phyloP scores from a whole-genome alignment of 2,888 invertebrate species.

The Mythimna albipuncta region DNA sequence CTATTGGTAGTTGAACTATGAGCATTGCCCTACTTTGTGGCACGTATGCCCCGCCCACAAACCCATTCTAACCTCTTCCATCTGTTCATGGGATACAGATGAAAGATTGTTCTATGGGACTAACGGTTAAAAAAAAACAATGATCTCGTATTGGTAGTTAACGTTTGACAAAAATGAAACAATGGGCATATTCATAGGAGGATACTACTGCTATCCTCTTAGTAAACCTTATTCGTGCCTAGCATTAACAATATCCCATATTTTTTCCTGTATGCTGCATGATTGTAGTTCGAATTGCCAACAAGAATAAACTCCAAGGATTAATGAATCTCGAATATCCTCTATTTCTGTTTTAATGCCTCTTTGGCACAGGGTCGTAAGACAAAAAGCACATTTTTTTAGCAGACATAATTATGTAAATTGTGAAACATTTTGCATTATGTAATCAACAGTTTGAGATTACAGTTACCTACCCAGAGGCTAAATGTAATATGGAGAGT shows the following conservation, averaged over 20 bases:
- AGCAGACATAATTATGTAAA: no score
- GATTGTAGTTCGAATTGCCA: neutral
- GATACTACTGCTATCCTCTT: conserved; percentile 1
- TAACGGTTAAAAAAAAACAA: neutral
- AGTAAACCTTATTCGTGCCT: neutral
- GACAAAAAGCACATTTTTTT: no score
- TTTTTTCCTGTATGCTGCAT: neutral
- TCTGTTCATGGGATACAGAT: no score
- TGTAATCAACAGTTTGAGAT: no score
- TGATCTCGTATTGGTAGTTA: neutral
- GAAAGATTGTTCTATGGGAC: neutral
- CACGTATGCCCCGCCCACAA: no score
- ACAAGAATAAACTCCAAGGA: conserved; percentile 15
- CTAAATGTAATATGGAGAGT: no score
- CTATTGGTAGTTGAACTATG: no score
- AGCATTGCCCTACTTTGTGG: no score
- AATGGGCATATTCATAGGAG: conserved; percentile 1
- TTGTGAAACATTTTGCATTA: no score
- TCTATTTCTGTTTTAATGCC: neutral
- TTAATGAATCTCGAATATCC: neutral
- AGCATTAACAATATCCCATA: neutral
- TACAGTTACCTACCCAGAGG: no score
- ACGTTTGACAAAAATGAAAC: neutral
- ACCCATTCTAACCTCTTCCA: no score
- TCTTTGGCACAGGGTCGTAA: no score